Evolutionary conservation across 2,888 invertebrate species (phyloP), one percentile per base, ranked within the genome.

Genomic region (Erynnis tages): DNA sequence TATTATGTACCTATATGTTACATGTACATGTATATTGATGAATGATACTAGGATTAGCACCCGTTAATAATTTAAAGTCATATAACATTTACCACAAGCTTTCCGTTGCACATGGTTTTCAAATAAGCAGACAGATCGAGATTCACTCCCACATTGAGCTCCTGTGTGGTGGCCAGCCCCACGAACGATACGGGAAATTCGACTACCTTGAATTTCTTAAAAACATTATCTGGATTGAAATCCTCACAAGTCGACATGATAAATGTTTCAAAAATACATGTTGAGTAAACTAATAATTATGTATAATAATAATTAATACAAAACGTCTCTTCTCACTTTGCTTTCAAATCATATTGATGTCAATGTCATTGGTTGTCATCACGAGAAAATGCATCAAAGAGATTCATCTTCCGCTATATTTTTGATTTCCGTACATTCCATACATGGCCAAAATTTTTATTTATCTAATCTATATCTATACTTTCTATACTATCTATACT

Each of bases 171-270:
- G 1, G 77, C 76, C 10, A 87, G 59, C 1, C 79, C 82, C 25
- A 87, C 82, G 38, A 76, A 84, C 7, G 83, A 82, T 57, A 67
- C 68, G 10, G 86, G 86, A 57, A 89, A 87, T 56, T 88, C 86
- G 11, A 89, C 58, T 5, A 87, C 66, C 62, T 79, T 73, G 56
- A 88, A 84, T 55, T 73, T 71, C 56, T 69, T 69, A 55, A 85
- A 88, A 29, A 84, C 68, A 55, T 76, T 79, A 57, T 88, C 84
- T 6, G 79, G 73, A 55, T 78, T 65, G 53, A 72, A 77, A 25
- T 49, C 52, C 10, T 65, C 60, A 63, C 87, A 86, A 47, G 56
- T 49, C 5, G 60, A 46, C 69, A 70, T 70, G 14, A 13, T 58
- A 32, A 30, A 19, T 2, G 6, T 38, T 4, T 30, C 13, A 44